Percentiles rank a stretch among this genome's conserved stretches.
Conservation (phyloP, 2,113 vertebrate genomes). For the Panthera uncia region DNA sequence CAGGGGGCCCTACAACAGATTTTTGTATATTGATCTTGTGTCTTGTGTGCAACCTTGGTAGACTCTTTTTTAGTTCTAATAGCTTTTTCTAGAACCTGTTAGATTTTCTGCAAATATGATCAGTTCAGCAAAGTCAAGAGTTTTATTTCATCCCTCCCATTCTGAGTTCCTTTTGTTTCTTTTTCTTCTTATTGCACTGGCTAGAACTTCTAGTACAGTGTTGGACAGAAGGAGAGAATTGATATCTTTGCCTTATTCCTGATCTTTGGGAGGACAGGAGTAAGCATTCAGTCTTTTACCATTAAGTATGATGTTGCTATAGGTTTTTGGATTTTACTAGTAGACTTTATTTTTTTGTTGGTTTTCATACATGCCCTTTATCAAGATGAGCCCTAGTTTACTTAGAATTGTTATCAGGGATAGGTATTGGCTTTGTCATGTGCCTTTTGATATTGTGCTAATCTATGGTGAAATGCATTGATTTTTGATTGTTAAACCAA, state of each 20-base stretch:
- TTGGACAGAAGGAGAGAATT: background rate
- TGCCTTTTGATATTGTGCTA: too few species aligned
- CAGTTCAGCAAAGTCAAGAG: background rate
- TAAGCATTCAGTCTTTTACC: background rate
- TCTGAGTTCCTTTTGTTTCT: background rate
- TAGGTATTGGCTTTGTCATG: background rate
- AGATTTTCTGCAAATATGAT: background rate
- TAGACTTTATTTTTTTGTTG: background rate
- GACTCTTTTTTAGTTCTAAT: background rate
- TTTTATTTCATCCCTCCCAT: background rate
- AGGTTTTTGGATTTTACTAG: background rate
- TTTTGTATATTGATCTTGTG: too few species aligned
- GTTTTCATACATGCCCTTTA: background rate
- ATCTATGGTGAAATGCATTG: background rate
- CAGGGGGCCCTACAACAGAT: too few species aligned
- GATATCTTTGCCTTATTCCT: background rate
- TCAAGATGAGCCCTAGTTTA: background rate
- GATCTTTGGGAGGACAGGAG: background rate
- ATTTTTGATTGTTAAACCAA: background rate
- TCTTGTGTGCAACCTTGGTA: background rate
- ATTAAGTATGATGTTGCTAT: background rate
- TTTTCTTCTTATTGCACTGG: background rate
- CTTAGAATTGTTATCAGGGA: background rate
- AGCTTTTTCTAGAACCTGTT: background rate
- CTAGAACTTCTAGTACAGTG: background rate